Conservation (phyloP, 1,140 invertebrate species). For the Triops cancriformis region DNA sequence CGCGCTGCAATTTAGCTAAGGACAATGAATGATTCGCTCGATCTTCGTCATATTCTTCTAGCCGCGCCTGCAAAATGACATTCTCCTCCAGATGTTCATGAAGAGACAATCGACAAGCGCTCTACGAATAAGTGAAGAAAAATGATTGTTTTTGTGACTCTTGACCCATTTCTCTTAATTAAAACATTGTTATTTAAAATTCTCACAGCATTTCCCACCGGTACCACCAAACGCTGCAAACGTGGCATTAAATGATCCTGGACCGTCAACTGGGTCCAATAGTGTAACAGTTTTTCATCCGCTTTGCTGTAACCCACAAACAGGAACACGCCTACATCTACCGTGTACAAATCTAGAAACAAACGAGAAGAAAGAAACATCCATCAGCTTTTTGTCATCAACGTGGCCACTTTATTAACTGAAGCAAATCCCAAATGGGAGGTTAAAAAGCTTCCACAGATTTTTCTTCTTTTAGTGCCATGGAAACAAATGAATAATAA, state of each 20-base stretch:
- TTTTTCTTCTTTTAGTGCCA: too few species aligned
- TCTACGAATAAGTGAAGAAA: conserved; percentile 47
- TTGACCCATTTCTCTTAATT: conserved; percentile 15
- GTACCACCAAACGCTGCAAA: conserved; percentile 30
- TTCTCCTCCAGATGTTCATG: conserved; percentile 78
- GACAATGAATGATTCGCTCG: conserved; percentile 44
- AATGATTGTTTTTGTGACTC: background rate
- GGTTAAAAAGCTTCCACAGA: too few species aligned
- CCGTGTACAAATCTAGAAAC: conserved; percentile 59
- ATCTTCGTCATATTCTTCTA: conserved; percentile 51
- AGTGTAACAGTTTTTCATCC: conserved; percentile 69
- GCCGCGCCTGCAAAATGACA: conserved; percentile 70
- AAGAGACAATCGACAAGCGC: conserved; percentile 67
- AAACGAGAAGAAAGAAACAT: background rate
- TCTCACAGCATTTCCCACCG: conserved; percentile 30
- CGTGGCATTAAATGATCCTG: conserved; percentile 17
- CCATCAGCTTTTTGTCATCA: too few species aligned
- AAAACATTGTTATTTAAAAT: conserved; percentile 23
- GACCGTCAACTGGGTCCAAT: conserved; percentile 51
- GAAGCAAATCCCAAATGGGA: too few species aligned
- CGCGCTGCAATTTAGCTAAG: conserved; percentile 50
- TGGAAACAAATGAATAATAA: background rate
- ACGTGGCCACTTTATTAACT: too few species aligned
- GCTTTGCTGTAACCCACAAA: conserved; percentile 78
- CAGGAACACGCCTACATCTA: conserved; percentile 71